phyloP scores from a whole-genome alignment of 2,888 invertebrate genomes.

The Eristalinus sepulchralis region DNA sequence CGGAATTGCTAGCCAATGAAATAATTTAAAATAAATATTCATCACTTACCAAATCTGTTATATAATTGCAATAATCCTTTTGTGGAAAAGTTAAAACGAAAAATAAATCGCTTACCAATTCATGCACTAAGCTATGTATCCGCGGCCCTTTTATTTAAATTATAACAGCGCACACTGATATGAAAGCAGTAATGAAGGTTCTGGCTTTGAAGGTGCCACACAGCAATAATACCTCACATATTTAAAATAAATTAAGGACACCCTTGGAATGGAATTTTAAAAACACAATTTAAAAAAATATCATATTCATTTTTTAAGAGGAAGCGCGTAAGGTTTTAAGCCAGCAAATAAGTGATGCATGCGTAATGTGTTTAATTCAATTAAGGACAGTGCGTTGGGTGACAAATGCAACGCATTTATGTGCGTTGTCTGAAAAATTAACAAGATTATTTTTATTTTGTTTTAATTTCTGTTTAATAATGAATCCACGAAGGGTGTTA shows the following conservation, averaged over 20 bases:
- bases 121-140: not conserved
- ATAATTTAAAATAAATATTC: not conserved
- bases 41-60: not conserved
- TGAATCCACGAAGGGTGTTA: too few species aligned
- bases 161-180: constrained; percentile 4
- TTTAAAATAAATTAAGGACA: constrained; percentile 21
- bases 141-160: not conserved
- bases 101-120: not conserved
- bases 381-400: not conserved
- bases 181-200: not conserved
- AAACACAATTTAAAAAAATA: not conserved
- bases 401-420: not conserved
- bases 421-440: not conserved
- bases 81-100: not conserved
- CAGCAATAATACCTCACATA: not conserved
- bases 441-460: not conserved
- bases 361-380: not conserved
- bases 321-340: not conserved
- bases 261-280: not conserved
- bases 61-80: not conserved
- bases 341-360: not conserved
- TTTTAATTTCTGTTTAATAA: too few species aligned
- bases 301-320: not conserved
- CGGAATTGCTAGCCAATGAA: not conserved
- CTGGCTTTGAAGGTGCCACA: not conserved